These are phyloP conservation scores for Talpa occidentalis DNA, from an alignment of 2,113 vertebrate genomes.

Conservation along the genomic window DNA sequence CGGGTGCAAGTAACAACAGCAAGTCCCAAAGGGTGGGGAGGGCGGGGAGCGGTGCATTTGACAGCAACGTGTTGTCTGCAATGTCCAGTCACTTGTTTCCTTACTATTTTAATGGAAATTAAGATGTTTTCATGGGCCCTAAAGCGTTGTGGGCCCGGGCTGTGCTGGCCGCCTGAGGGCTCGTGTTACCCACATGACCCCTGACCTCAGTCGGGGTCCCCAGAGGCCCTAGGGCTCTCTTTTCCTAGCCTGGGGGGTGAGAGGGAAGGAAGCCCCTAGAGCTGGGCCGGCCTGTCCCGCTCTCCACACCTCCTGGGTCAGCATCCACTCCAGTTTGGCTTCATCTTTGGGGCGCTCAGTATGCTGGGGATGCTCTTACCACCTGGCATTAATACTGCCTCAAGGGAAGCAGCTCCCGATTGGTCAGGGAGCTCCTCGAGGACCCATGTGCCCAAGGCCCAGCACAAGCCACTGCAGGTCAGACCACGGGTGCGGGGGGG, in stretches of 20 bases:
- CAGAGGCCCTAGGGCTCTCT: not conserved
- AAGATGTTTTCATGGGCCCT: not conserved
- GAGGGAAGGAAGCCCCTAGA: not conserved
- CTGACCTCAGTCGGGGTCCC: not conserved
- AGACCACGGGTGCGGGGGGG: not conserved
- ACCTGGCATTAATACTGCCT: not conserved
- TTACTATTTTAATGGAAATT: not conserved
- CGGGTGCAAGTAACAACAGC: not conserved
- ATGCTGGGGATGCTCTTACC: no score
- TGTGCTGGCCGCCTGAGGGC: not conserved
- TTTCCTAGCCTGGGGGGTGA: not conserved
- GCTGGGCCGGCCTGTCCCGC: not conserved
- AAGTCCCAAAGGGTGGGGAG: not conserved
- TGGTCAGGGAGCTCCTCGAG: not conserved
- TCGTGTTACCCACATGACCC: not conserved
- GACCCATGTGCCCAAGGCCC: rapidly evolving
- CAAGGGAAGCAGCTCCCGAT: not conserved
- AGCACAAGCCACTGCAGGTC: not conserved
- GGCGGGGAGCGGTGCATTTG: no score
- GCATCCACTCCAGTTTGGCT: no score
- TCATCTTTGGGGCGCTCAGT: not conserved
- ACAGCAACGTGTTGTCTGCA: no score
- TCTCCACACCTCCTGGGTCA: not conserved
- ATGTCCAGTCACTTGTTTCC: no score
- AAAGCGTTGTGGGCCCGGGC: not conserved